phyloP scores from a whole-genome alignment of 2,888 invertebrate genomes.

The Dascillus cervinus region DNA sequence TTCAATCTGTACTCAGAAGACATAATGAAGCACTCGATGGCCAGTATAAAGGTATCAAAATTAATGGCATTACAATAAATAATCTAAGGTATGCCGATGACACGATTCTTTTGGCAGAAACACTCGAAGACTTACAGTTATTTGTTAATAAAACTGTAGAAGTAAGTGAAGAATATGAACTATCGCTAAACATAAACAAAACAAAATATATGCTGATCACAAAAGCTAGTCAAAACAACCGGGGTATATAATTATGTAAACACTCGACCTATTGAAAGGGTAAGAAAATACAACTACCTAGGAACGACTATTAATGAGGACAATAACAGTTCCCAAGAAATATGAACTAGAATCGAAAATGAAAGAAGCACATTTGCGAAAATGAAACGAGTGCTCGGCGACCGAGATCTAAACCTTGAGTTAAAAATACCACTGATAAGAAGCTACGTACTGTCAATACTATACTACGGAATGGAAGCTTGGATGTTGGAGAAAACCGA shows the following conservation, averaged over 20 bases:
- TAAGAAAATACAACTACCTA: conserved; percentile 3
- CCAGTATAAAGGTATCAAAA: conserved; percentile 4
- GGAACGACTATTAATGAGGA: conserved; percentile 5
- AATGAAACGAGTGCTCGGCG: conserved; percentile 4
- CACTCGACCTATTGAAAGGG: conserved; percentile 4
- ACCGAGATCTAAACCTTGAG: conserved; percentile 5
- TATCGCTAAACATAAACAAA: conserved; percentile 8
- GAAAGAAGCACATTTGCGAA: conserved; percentile 6
- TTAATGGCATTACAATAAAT: conserved; percentile 7
- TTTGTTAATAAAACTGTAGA: conserved; percentile 3
- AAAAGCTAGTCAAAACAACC: background rate
- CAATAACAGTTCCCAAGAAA: conserved; percentile 5
- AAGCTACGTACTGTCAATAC: conserved; percentile 7
- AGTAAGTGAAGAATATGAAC: conserved; percentile 5
- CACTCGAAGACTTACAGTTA: conserved; percentile 3
- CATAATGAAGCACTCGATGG: conserved; percentile 4
- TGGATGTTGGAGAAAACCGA: too few relatives aligned
- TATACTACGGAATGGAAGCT: too few relatives aligned
- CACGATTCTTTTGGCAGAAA: conserved; percentile 6
- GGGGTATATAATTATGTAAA: background rate
- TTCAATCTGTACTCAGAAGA: conserved; percentile 4
- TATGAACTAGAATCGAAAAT: conserved; percentile 5
- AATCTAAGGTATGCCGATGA: conserved; percentile 11
- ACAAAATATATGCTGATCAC: conserved; percentile 1
- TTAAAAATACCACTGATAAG: conserved; percentile 5